phyloP scores from a whole-genome alignment of 2,113 vertebrate genomes.

The Misgurnus anguillicaudatus region DNA sequence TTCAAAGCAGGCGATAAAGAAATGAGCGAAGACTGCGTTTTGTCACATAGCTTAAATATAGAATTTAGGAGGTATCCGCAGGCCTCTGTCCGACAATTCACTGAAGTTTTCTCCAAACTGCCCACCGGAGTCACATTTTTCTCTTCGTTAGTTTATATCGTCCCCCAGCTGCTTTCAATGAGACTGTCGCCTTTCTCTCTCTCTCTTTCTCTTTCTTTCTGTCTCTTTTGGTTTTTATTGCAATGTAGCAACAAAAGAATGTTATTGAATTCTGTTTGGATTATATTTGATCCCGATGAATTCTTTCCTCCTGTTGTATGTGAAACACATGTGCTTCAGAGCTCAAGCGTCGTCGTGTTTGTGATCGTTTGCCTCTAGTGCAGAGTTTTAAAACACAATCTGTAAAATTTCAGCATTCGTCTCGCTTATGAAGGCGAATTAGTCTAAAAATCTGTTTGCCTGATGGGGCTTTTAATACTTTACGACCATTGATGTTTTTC shows the following conservation, averaged over 20 bases:
- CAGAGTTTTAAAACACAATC: constrained; percentile 74
- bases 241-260: constrained; percentile 71
- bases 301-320: constrained; percentile 78
- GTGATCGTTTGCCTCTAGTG: constrained; percentile 70
- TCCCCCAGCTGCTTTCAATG: constrained; percentile 84
- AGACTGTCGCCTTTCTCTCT: constrained; percentile 80
- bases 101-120: constrained; percentile 3
- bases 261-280: constrained; percentile 80
- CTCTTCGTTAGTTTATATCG: constrained; percentile 81
- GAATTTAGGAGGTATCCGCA: constrained; percentile 55
- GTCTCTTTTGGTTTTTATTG: constrained; percentile 37
- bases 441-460: constrained; percentile 21
- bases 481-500: constrained; percentile 25
- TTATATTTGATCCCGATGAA: constrained; percentile 77
- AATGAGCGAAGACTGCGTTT: constrained; percentile 53
- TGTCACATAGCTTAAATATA: constrained; percentile 60
- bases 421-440: constrained; percentile 9
- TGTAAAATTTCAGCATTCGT: constrained; percentile 59
- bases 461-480: constrained; percentile 36
- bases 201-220: constrained; percentile 63
- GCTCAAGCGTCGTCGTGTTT: constrained; percentile 69
- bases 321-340: constrained; percentile 80
- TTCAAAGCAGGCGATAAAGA: constrained; percentile 58
- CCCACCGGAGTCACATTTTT: constrained; percentile 81
- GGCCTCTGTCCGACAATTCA: constrained; percentile 67